A percentile compares a stretch with the other conserved stretches of the same genome.
Evolutionary conservation across 1,140 invertebrate species (phyloP).

Genomic region (Cydia strobilella): DNA sequence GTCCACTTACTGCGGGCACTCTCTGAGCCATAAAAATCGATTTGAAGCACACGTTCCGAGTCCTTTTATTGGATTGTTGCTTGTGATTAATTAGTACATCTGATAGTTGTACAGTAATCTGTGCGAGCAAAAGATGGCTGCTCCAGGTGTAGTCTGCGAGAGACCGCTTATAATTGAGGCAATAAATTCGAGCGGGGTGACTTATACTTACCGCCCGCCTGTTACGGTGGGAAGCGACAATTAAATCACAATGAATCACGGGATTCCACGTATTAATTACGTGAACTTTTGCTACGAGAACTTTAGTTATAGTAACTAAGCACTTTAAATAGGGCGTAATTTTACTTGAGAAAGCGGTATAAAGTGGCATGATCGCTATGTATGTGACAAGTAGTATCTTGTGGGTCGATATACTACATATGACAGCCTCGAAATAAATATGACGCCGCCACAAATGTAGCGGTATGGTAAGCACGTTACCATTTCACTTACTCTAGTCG

Average conservation of each 20-base stretch:
- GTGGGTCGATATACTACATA: too few relatives aligned
- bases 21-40: too few relatives aligned
- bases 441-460: not conserved
- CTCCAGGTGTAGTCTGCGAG: constrained; percentile 57
- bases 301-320: constrained; percentile 33
- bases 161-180: constrained; percentile 70
- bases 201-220: constrained; percentile 51
- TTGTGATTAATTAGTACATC: constrained; percentile 24
- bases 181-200: constrained; percentile 68
- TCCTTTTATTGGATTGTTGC: constrained; percentile 18
- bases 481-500: too few relatives aligned
- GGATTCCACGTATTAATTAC: constrained; percentile 55
- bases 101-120: constrained; percentile 52
- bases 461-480: too few relatives aligned
- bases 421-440: too few relatives aligned
- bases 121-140: constrained; percentile 52
- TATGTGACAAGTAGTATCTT: too few relatives aligned
- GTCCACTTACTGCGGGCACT: too few relatives aligned
- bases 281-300: constrained; percentile 11
- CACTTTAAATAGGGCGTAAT: constrained; percentile 25
- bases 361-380: too few relatives aligned
- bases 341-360: not conserved
- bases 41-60: not conserved
- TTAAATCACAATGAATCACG: constrained; percentile 67
- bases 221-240: constrained; percentile 58